A percentile compares a stretch with the other conserved stretches of the same genome.
Evolutionary conservation across 2,113 vertebrate species (phyloP).

Genomic region (Leucopsar rothschildi): DNA sequence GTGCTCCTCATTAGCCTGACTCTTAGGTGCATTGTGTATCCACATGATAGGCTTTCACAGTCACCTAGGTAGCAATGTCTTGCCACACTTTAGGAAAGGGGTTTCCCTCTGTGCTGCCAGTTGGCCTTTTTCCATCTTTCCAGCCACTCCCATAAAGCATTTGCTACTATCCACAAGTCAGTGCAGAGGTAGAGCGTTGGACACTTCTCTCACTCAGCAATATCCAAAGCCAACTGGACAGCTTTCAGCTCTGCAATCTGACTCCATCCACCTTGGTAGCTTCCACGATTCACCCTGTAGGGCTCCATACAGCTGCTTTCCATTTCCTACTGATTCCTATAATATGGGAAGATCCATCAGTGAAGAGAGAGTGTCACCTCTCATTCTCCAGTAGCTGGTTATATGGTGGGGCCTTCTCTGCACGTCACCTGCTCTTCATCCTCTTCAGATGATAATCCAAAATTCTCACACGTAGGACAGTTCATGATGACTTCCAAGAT

Average conservation of each 20-base stretch:
- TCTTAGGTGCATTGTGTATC: neutral
- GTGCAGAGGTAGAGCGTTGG: neutral
- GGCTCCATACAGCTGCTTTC: neutral
- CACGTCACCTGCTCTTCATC: neutral
- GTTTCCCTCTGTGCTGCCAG: neutral
- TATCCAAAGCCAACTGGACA: neutral
- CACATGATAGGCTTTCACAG: neutral
- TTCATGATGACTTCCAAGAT: neutral
- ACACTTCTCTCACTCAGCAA: neutral
- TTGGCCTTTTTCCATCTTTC: neutral
- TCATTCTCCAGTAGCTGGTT: neutral
- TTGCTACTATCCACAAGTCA: neutral
- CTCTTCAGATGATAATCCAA: neutral
- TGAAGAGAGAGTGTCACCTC: neutral
- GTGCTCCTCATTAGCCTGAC: neutral
- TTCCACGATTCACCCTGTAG: rapidly evolving
- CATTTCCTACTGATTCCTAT: neutral
- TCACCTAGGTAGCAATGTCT: neutral
- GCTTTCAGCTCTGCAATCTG: neutral
- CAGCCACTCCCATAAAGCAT: neutral
- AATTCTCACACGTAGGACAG: neutral
- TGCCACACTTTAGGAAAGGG: neutral
- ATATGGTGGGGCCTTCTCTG: neutral
- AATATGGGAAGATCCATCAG: neutral
- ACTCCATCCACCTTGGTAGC: neutral